phyloP scores from a whole-genome alignment of 2,113 vertebrate species.

The Sciurus niger region DNA sequence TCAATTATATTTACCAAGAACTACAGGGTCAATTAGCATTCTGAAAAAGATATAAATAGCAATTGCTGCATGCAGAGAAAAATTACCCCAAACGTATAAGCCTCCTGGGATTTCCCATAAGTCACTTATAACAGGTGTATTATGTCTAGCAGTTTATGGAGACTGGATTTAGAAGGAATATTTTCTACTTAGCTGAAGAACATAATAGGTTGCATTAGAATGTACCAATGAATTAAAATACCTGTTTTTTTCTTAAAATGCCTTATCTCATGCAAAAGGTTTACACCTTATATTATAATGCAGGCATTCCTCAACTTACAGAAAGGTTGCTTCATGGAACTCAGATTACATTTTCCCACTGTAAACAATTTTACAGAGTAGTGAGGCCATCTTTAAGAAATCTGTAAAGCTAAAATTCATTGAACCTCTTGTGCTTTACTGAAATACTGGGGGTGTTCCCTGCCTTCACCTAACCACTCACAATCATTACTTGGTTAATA shows the following conservation, averaged over 20 bases:
- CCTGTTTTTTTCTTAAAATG: slow-evolving; percentile 50
- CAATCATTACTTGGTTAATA: not conserved
- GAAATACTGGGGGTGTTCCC: not conserved
- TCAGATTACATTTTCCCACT: slow-evolving; percentile 25
- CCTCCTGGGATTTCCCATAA: not conserved
- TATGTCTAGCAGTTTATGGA: not conserved
- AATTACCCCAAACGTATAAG: not conserved
- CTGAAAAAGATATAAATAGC: not conserved
- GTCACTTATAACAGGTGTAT: not conserved
- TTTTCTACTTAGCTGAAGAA: slow-evolving; percentile 55
- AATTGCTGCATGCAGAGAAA: slow-evolving; percentile 16
- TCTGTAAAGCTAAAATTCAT: not conserved
- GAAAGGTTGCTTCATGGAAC: slow-evolving; percentile 2
- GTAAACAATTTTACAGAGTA: slow-evolving; percentile 49
- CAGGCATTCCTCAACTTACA: not conserved
- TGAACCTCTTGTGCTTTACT: not conserved
- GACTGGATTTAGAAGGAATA: not conserved
- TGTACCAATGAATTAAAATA: slow-evolving; percentile 29
- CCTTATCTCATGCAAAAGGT: not conserved
- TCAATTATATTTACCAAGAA: slow-evolving; percentile 34
- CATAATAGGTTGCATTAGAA: not conserved
- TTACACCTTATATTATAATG: not conserved
- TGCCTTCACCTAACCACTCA: not conserved
- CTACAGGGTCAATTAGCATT: not conserved
- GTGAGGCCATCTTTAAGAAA: not conserved